Base-by-base conservation (phyloP, 2,113 vertebrate species). In the Castor canadensis region DNA sequence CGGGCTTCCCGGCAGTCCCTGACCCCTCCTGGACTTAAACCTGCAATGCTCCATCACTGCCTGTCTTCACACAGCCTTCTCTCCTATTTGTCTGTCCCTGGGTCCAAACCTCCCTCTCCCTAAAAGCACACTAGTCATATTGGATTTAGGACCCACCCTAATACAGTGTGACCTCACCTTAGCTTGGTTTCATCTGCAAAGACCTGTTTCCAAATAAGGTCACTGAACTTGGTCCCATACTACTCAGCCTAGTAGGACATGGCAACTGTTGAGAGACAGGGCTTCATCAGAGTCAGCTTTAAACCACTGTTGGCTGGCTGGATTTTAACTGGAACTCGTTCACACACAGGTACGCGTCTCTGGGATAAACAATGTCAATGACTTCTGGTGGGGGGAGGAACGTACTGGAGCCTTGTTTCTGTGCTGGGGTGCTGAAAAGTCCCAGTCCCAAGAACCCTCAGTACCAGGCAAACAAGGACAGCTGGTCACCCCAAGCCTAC, bases 1-100 rank as follows among this genome's bases (percentile, higher is more conserved):
- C 1, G 17, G 32, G 43, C 52, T 6, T 4, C 64, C 62, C 11
- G 8, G 56, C 30, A 10, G 0, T 8, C 76, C 24, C 5, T 10
- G 16, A 22, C 5, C 3, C n/a, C 2, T 35, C 56, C 30, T 26
- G 10, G 26, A 15, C 38, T 40, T 16, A 20, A 2, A 16, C 6
- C 56, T 60, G 58, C 10, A 24, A 24, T 24, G 1, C 73, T 76
- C 26, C 3, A 20, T 10, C 5, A 35, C 54, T 24, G 32, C 1
- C 43, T 0, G 0, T n/a, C 64, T 45, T 20, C 26, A 9, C 0
- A 0, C 11, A 26, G 28, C 32, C 38, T 67, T 89, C 35, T 73
- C 71, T 92, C 32, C 3, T 15, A 24, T 52, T 24, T 24, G 9
- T 40, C 66, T 30, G 9, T 32, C 35, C 67, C 62, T 60, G 20